Evolutionary conservation across 2,888 invertebrate species (phyloP).

Genomic region (Conops quadrifasciatus): DNA sequence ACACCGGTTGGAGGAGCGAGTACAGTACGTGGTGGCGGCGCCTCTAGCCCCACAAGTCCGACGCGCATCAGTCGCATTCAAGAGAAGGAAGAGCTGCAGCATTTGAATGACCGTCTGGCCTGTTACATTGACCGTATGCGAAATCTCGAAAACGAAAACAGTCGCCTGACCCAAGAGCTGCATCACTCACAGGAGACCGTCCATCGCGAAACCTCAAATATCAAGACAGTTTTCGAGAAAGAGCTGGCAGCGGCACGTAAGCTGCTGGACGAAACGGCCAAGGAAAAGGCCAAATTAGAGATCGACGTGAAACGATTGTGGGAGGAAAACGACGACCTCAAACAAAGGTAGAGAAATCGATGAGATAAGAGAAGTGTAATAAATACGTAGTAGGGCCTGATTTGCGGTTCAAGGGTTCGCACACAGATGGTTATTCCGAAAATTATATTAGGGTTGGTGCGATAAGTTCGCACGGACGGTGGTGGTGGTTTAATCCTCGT

Average conservation of each 20-base stretch:
- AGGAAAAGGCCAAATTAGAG: constrained; percentile 92
- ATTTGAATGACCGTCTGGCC: constrained; percentile 95
- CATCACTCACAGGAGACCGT: constrained; percentile 85
- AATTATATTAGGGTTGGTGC: no score
- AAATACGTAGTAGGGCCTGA: no score
- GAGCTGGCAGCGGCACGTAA: constrained; percentile 91
- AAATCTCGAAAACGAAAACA: constrained; percentile 91
- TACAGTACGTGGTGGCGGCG: constrained; percentile 49
- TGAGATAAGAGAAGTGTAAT: neutral
- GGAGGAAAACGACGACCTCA: constrained; percentile 87
- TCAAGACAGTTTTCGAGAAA: constrained; percentile 91
- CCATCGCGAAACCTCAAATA: constrained; percentile 86
- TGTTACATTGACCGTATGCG: constrained; percentile 95
- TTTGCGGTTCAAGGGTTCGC: neutral
- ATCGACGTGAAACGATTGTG: constrained; percentile 89
- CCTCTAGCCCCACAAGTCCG: constrained; percentile 79
- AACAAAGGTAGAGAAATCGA: constrained; percentile 68
- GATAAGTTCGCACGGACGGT: no score
- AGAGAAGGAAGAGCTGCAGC: constrained; percentile 93
- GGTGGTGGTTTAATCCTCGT: no score
- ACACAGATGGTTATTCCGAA: no score
- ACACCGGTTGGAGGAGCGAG: constrained; percentile 55
- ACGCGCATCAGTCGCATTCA: constrained; percentile 88
- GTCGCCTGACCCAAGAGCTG: constrained; percentile 81
- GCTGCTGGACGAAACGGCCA: constrained; percentile 89